Evolutionary conservation across 2,888 invertebrate species (phyloP).

Genomic region (Orthosia gothica): DNA sequence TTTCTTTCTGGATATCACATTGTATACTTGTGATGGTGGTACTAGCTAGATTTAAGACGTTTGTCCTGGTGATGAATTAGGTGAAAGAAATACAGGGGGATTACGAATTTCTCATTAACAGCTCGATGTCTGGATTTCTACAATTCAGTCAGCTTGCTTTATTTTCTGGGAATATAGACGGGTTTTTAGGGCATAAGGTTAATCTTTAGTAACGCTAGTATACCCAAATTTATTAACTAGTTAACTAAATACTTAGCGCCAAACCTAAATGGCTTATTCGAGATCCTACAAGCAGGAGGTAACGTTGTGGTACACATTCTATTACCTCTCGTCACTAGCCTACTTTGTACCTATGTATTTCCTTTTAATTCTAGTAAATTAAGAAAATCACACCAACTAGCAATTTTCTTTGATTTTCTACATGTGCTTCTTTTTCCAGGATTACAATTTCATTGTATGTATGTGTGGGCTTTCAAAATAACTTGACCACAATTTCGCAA

Average conservation of each 20-base stretch:
- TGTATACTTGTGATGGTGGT: background rate
- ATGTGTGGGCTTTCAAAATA: constrained; percentile 24
- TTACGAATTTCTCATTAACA: background rate
- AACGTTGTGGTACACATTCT: background rate
- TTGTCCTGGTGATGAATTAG: background rate
- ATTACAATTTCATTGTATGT: constrained; percentile 11
- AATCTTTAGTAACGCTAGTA: background rate
- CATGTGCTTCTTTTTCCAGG: constrained; percentile 39
- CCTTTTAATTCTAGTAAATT: constrained; percentile 22
- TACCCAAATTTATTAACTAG: background rate
- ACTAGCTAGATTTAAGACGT: background rate
- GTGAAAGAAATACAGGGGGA: background rate
- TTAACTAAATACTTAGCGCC: background rate
- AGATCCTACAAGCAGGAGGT: background rate
- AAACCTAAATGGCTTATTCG: background rate
- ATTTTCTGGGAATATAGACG: background rate
- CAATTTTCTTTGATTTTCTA: constrained; percentile 31
- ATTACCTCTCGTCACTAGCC: background rate
- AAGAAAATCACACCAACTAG: constrained; percentile 15
- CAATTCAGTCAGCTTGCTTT: background rate
- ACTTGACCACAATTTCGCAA: constrained; percentile 12
- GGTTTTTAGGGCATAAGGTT: background rate
- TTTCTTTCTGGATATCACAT: background rate
- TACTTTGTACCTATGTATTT: background rate
- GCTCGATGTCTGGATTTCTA: background rate